Evolutionary conservation across 2,113 vertebrate species (phyloP).

Genomic region (Hypanus sabinus): DNA sequence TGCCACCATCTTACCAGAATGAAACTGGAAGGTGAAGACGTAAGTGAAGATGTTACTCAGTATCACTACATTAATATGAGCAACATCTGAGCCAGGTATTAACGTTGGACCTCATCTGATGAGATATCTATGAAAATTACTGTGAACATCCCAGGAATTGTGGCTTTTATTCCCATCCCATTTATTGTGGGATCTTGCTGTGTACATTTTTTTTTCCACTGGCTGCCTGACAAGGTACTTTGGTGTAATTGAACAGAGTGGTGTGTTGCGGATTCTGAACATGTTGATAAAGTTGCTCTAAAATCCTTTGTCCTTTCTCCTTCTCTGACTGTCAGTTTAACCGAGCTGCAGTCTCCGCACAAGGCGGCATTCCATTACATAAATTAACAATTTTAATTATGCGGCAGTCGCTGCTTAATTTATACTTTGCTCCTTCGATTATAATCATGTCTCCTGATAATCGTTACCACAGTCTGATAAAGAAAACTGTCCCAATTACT

Average conservation of each 20-base stretch:
- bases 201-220: not conserved
- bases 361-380: not conserved
- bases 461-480: not conserved
- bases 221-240: not conserved
- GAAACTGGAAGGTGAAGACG: no score
- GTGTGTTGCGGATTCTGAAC: no score
- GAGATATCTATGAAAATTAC: no score
- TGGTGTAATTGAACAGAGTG: no score
- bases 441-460: constrained; percentile 1
- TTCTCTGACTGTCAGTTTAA: not conserved
- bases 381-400: not conserved
- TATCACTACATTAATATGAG: no score
- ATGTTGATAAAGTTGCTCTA: no score
- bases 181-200: not conserved
- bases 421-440: constrained; percentile 1
- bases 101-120: no score
- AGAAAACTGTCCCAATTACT: not conserved
- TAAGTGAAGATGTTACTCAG: no score
- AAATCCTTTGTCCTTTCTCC: not conserved
- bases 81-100: no score
- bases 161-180: no score
- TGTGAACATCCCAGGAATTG: no score
- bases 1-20: no score
- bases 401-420: not conserved
- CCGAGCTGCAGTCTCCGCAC: not conserved